Base-by-base conservation (phyloP, 2,797 vertebrate genomes). In the Sciurus carolinensis region DNA sequence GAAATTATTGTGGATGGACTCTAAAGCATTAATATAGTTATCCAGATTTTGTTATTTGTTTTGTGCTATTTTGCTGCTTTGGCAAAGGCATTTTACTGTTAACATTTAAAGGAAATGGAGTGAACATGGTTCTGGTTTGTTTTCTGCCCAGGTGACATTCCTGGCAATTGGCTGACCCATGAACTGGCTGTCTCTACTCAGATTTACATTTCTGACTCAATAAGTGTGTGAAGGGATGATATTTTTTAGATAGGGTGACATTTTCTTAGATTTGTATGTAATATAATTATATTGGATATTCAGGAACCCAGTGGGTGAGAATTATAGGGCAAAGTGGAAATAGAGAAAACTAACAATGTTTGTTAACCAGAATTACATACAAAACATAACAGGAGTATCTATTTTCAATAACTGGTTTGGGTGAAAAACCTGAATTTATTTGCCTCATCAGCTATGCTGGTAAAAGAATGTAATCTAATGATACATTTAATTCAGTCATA, bases 401-500 rank as follows among this genome's bases (percentile, higher is more conserved):
- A 3, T 87, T 90, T 26, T 64, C 66, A 92, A 2, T 73, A 77
- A 67, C 20, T 62, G 52, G 3, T 67, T 54, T 81, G 44, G 5
- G 13, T 89, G 59, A 81, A 94, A 95, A 75, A 33, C 75, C 4
- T 76, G 36, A 88, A 44, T 82, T 33, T 87, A 76, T 84, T 93
- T 88, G 13, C 59, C 24, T 92, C 28, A 83, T 94, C 30, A 87
- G 1, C 62, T 92, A 20, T 83, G 39, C 72, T 95, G 24, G 24
- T 88, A 66, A 15, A 62, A 92, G 33, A 87, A 39, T 92, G 72
- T 84, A 69, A 82, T 84, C 36, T 83, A 76, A 77, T 89, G 52
- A 76, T 20, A 71, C 33, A 82, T 95, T 93, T 92, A 88, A 90
- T 88, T 93, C 75, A 69, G 52, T 33, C 30, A 30, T 80, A 83